Evolutionary conservation across 2,113 vertebrate species (phyloP), one percentile per base, ranked within the genome.

Genomic region (Hipposideros armiger): DNA sequence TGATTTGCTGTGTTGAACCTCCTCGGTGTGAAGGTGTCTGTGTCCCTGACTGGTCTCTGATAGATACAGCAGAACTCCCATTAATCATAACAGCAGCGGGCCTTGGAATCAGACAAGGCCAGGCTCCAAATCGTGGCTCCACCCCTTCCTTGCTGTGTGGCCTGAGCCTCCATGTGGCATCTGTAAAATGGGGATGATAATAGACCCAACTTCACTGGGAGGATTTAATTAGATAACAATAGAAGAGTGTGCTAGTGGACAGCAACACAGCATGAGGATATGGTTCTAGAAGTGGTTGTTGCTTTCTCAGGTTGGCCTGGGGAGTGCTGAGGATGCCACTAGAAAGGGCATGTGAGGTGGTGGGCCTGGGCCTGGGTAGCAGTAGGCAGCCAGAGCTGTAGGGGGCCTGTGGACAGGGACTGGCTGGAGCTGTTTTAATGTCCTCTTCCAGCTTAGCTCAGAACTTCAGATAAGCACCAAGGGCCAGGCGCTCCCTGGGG

Each of bases 181-280:
- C 70, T 3, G n/a, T 58, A 22, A 66, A 54, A 28, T 40, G 52
- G 82, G 45, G 15, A 32, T 24, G 24, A 32, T 28, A 17, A 67
- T 0, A 45, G 56, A 52, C 10, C n/a, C 14, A 14, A 0, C 2
- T 40, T 81, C 32, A 15, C 19, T 11, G 36, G 19, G 30, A 85
- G 2, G n/a, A 36, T 54, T 30, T 54, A 7, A 32, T 9, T 50
- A 36, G 83, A 50, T 6, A 17, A 26, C 3, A 22, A 1, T 2
- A 64, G 66, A 64, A 42, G 32, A 58, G 13, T 1, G 8, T 70
- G 86, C 24, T 26, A 5, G 11, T 8, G 26, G 54, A 73, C 72
- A 56, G 40, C 26, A 4, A 22, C 22, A 42, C 3, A 2, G 1
- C 7, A 0, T 1, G 42, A 56, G 26, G 56, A 6, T 14, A 2